Base-by-base conservation (phyloP, 2,888 invertebrate species). In the Limnephilus auricula region DNA sequence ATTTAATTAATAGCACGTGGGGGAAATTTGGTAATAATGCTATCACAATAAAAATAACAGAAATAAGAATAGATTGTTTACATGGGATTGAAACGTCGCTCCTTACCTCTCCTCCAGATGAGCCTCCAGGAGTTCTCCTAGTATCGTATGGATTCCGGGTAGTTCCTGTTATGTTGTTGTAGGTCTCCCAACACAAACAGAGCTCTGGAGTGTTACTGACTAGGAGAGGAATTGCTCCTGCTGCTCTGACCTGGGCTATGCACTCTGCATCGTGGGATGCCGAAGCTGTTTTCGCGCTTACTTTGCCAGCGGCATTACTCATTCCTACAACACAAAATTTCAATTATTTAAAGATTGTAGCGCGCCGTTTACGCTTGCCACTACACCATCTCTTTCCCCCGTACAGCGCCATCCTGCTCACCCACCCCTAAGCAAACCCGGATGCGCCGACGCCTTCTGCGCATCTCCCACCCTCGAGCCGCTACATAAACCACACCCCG, bases 141-240 rank as follows among this genome's bases (percentile, higher is more conserved):
- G 97, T 97, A 94, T 99, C 98, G 94, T 99, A 99, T 0, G 99
- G 99, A 95, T 99, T 99, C 94, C 96, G 97, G 0, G 99, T 98
- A 83, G 97, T 96, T 0, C 99, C 99, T 79, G 98, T 98, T 0
- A 99, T 97, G 91, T 97, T 97, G 95, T 99, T 99, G 93, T 97
- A 97, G 0, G 98, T 98, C 95, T 99, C 99, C 97, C 98, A 98
- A 95, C 98, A 98, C 97, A 99, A 96, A 94, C 99, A 99, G 87
- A 98, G 95, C 94, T 99, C 99, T 0, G 99, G 98, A 0, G 98
- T 98, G 94, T 99, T 99, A 79, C 99, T 99, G 3, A 98, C 97
- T 3, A 98, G 97, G 88, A 99, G 95, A 4, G 98, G 97, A 93
- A 99, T 98, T 45, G 97, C 98, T 0, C 99, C 99, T 82, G 98